Conservation (phyloP, 2,888 invertebrate genomes). For the Macrosoma leucophasiata region DNA sequence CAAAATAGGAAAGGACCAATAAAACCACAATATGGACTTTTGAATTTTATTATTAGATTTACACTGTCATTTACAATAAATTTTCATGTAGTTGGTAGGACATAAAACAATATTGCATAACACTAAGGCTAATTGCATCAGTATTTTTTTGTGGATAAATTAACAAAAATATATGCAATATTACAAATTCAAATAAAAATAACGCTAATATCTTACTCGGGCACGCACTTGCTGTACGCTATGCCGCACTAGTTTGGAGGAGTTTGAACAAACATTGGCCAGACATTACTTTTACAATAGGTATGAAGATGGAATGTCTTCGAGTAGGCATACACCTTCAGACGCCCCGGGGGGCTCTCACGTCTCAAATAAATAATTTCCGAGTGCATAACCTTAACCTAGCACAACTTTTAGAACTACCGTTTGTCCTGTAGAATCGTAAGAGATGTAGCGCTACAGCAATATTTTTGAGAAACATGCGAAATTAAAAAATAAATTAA, state of each 20-base stretch:
- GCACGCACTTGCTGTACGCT: slow-evolving; percentile 55
- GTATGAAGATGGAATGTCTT: slow-evolving; percentile 59
- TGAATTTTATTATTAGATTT: slow-evolving; percentile 76
- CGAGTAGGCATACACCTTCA: slow-evolving; percentile 29
- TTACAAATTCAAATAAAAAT: slow-evolving; percentile 72
- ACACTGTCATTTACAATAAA: slow-evolving; percentile 77
- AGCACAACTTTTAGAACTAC: slow-evolving; percentile 67
- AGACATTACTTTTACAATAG: slow-evolving; percentile 33
- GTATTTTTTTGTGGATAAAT: slow-evolving; percentile 73
- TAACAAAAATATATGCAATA: slow-evolving; percentile 74
- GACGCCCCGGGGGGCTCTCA: slow-evolving; percentile 26
- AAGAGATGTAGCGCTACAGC: slow-evolving; percentile 68
- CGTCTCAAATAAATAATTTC: slow-evolving; percentile 48
- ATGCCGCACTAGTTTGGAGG: slow-evolving; percentile 41
- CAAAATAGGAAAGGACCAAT: too few relatives aligned
- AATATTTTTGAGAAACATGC: slow-evolving; percentile 61
- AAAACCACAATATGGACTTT: slow-evolving; percentile 65
- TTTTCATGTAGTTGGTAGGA: slow-evolving; percentile 75
- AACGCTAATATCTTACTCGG: slow-evolving; percentile 75
- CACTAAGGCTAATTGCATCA: slow-evolving; percentile 76
- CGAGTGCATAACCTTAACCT: slow-evolving; percentile 66
- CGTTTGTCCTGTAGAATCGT: slow-evolving; percentile 57
- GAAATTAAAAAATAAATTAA: slow-evolving; percentile 75
- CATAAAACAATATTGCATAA: slow-evolving; percentile 76
- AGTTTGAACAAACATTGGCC: slow-evolving; percentile 35